phyloP scores from a whole-genome alignment of 2,888 invertebrate genomes.

The Lysandra coridon region DNA sequence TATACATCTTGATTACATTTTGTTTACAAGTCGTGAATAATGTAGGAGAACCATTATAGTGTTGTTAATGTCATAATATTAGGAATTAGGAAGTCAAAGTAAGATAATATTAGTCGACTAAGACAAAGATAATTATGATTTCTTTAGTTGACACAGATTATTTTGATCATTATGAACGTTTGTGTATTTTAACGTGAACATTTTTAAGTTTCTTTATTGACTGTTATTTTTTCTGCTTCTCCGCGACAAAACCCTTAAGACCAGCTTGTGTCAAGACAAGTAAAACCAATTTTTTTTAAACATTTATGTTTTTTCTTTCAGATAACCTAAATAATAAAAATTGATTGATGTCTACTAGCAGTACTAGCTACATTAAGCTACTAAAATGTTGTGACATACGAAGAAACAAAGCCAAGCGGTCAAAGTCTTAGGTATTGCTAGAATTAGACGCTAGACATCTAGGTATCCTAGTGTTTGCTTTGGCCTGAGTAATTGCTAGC shows the following conservation, averaged over 20 bases:
- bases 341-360: not conserved
- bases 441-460: slow-evolving; percentile 11
- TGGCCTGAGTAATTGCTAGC: slow-evolving; percentile 28
- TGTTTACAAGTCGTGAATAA: slow-evolving; percentile 7
- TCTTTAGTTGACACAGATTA: too few relatives aligned
- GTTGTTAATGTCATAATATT: not conserved
- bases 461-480: slow-evolving; percentile 14
- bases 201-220: too few relatives aligned
- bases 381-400: not conserved
- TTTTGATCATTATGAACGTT: too few relatives aligned
- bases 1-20: slow-evolving; percentile 26
- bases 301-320: too few relatives aligned
- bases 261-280: too few relatives aligned
- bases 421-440: slow-evolving; percentile 5
- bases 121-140: too few relatives aligned
- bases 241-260: too few relatives aligned
- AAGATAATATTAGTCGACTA: too few relatives aligned
- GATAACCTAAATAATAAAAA: not conserved
- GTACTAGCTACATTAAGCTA: not conserved
- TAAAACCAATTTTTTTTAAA: too few relatives aligned
- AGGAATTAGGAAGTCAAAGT: too few relatives aligned
- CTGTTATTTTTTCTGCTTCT: too few relatives aligned
- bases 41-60: not conserved
- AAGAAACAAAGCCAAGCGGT: not conserved
- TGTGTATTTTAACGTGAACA: too few relatives aligned